Conservation (phyloP, 2,113 vertebrate species). For the Capreolus pygargus region DNA sequence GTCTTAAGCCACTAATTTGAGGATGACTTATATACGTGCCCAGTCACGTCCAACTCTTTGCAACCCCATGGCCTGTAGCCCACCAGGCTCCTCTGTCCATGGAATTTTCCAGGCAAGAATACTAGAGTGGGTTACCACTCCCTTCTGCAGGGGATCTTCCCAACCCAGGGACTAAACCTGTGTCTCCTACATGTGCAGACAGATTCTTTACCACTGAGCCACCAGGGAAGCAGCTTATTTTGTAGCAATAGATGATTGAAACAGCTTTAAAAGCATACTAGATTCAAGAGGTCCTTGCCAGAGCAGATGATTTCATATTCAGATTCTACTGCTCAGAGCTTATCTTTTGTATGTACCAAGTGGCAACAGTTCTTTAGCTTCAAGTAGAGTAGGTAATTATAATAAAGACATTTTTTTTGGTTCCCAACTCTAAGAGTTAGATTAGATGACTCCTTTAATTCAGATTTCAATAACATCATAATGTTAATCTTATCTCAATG, state of each 20-base stretch:
- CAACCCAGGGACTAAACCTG: background rate
- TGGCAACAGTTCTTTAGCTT: background rate
- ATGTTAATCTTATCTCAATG: conserved; percentile 8
- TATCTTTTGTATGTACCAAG: background rate
- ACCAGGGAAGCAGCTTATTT: background rate
- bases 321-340: background rate
- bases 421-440: conserved; percentile 21
- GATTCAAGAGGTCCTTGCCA: background rate
- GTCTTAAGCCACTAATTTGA: background rate
- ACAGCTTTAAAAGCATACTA: background rate
- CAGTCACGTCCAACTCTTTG: background rate
- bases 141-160: background rate
- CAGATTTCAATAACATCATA: conserved; percentile 12
- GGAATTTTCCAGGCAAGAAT: background rate
- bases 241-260: background rate
- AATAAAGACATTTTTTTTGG: background rate
- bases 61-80: background rate
- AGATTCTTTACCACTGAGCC: background rate
- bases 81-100: background rate
- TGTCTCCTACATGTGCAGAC: background rate
- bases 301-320: background rate
- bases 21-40: background rate
- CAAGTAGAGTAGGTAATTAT: background rate
- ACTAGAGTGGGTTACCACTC: background rate
- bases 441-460: conserved; percentile 29